A percentile compares a stretch with the other conserved stretches of the same genome.
These are phyloP conservation scores for Drosophila affinis DNA, from an alignment of 2,888 invertebrate species.

Conservation along the genomic window DNA sequence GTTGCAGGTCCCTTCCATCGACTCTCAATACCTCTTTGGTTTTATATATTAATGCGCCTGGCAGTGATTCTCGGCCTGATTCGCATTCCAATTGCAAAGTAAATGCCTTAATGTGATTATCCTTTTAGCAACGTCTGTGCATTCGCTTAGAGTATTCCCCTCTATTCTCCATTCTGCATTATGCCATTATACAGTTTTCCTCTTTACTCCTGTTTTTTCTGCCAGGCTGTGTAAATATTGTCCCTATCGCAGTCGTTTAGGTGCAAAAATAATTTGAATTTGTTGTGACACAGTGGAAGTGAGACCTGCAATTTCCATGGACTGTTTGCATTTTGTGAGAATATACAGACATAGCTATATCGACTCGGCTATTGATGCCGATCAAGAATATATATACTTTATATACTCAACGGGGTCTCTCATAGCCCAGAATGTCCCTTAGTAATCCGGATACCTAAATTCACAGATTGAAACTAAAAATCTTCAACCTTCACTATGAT, in stretches of 20 bases:
- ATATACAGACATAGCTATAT: no score
- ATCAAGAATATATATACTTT: no score
- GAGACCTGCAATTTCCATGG: conserved; percentile 16
- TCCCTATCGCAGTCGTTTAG: conserved; percentile 55
- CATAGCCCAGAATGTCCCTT: no score
- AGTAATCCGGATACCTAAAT: no score
- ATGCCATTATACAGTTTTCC: conserved; percentile 1
- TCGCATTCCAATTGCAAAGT: conserved; percentile 65
- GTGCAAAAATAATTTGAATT: conserved; percentile 73
- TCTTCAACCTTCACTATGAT: not conserved
- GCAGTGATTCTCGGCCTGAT: conserved; percentile 36
- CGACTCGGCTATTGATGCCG: no score
- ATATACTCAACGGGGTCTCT: no score
- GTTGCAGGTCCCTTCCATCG: conserved; percentile 12
- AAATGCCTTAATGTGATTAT: conserved; percentile 77
- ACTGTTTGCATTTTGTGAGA: conserved; percentile 6
- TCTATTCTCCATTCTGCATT: not conserved
- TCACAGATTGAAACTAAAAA: not conserved
- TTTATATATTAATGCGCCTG: conserved; percentile 40
- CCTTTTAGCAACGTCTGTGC: conserved; percentile 70
- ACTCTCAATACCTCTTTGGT: conserved; percentile 13
- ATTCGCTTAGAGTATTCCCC: conserved; percentile 44
- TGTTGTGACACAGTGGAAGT: conserved; percentile 31
- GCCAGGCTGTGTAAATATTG: conserved; percentile 65
- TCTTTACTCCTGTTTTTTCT: conserved; percentile 22